Evolutionary conservation across 2,797 vertebrate species (phyloP), one percentile per base, ranked within the genome.

Genomic region (Hydrolagus colliei): DNA sequence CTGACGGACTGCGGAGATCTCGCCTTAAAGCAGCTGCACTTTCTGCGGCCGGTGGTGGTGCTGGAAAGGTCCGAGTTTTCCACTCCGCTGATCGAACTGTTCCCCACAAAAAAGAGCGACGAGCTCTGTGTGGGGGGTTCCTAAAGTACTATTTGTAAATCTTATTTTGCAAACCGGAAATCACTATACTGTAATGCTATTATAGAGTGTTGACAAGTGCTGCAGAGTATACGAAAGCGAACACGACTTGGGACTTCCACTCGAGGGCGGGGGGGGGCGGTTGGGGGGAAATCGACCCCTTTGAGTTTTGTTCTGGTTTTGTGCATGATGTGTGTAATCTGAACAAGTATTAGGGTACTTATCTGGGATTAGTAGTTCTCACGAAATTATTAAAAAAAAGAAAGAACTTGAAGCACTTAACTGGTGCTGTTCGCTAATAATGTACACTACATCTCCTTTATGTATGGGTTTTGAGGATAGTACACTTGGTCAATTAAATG

Each of bases 1-100:
- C 92, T 99, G 89, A 95, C 95, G 67, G 96, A 96, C 90, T 99
- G 96, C 92, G 97, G 97, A 88, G 97, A 99, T 91, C 95, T 98
- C 92, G 97, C 98, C 91, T 97, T 99, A 91, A 98, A 98, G 91
- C 98, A 99, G 91, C 96, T 99, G 88, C 98, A 98, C 95, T 97
- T 98, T 93, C 96, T 98, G 92, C 95, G 96, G 89, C 98, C 98
- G n/a, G 98, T 99, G 86, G 98, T 99, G 87, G 97, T 99, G 88
- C 94, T 99, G 86, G 97, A 97, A 91, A 96, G 97, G 92, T 96
- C 97, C 9, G 96, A 97, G 89, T 96, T 96, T 91, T 96, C 95
- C 88, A 91, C 94, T 80, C 93, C 96, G 77, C 93, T 96, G 89
- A 93, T 97, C 88, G 94, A 96, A 87, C 95, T 97, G 89, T 96